phyloP scores from a whole-genome alignment of 2,888 invertebrate genomes.

The Diaperis boleti region DNA sequence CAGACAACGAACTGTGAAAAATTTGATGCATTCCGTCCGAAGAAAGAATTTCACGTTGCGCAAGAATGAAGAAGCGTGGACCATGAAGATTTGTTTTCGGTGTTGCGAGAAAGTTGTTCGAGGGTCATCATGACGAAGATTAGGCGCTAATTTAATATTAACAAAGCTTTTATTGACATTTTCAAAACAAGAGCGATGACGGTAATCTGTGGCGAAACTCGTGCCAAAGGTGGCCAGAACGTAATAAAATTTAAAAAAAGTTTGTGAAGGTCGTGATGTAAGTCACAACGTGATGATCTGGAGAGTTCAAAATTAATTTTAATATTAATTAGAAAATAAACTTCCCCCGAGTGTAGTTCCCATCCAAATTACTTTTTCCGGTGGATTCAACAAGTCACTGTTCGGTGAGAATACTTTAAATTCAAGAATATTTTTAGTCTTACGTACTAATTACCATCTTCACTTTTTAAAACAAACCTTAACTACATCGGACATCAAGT shows the following conservation, averaged over 20 bases:
- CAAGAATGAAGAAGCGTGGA: constrained; percentile 8
- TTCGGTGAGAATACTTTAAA: background rate
- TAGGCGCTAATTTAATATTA: constrained; percentile 16
- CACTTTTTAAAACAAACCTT: constrained; percentile 22
- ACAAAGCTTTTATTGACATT: background rate
- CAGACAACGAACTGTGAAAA: constrained; percentile 9
- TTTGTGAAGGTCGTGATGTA: too few species aligned
- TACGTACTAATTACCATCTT: constrained; percentile 10
- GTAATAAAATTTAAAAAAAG: constrained; percentile 4
- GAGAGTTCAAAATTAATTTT: too few species aligned
- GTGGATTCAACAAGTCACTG: background rate
- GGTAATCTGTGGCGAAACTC: constrained; percentile 10
- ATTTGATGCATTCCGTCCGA: background rate
- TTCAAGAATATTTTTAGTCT: constrained; percentile 17
- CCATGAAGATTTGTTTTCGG: constrained; percentile 10
- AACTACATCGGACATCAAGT: constrained; percentile 12
- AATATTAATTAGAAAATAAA: too few species aligned
- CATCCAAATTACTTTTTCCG: constrained; percentile 5
- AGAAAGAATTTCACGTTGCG: constrained; percentile 17
- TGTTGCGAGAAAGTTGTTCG: constrained; percentile 5
- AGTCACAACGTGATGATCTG: too few species aligned
- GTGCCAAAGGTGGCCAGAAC: constrained; percentile 7
- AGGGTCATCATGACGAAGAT: background rate
- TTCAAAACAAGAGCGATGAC: constrained; percentile 6
- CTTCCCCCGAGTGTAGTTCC: too few species aligned